A percentile compares a stretch with the other conserved stretches of the same genome.
These are phyloP conservation scores for Drosophila mojavensis DNA, from an alignment of 1,140 invertebrate genomes.

Conservation along the genomic window DNA sequence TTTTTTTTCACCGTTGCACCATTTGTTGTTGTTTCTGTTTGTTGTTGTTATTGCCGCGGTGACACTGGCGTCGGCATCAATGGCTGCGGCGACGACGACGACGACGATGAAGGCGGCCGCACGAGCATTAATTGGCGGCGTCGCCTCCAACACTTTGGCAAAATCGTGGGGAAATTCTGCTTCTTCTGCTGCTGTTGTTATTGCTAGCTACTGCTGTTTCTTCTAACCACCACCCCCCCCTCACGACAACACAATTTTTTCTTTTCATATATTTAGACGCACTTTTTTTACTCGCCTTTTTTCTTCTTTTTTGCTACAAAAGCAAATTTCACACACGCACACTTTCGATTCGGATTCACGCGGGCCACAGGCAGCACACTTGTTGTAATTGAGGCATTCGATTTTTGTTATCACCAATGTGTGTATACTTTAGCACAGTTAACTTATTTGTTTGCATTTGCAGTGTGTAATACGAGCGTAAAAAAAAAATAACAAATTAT, in stretches of 20 bases:
- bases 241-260: slow-evolving; percentile 32
- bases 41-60: slow-evolving; percentile 48
- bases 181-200: slow-evolving; percentile 17
- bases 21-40: slow-evolving; percentile 47
- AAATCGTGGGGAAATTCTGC: slow-evolving; percentile 40
- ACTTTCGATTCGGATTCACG: slow-evolving; percentile 44
- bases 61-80: slow-evolving; percentile 56
- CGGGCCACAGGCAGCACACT: slow-evolving; percentile 44
- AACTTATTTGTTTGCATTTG: slow-evolving; percentile 42
- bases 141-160: slow-evolving; percentile 48
- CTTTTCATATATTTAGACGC: slow-evolving; percentile 51
- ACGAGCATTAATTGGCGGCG: slow-evolving; percentile 51
- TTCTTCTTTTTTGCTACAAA: slow-evolving; percentile 29
- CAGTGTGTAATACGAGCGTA: slow-evolving; percentile 37
- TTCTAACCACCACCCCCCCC: slow-evolving; percentile 18
- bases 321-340: slow-evolving; percentile 51
- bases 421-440: slow-evolving; percentile 34
- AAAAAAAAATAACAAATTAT: slow-evolving; percentile 50
- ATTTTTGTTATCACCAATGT: slow-evolving; percentile 41
- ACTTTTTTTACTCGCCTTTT: slow-evolving; percentile 46
- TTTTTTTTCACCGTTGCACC: slow-evolving; percentile 60
- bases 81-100: slow-evolving; percentile 34
- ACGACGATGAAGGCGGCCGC: slow-evolving; percentile 12
- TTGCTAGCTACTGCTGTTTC: slow-evolving; percentile 18
- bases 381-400: slow-evolving; percentile 44